Percentiles rank a stretch among this genome's conserved stretches.
Conservation (phyloP, 2,797 vertebrate genomes). For the Delichon dasypus region DNA sequence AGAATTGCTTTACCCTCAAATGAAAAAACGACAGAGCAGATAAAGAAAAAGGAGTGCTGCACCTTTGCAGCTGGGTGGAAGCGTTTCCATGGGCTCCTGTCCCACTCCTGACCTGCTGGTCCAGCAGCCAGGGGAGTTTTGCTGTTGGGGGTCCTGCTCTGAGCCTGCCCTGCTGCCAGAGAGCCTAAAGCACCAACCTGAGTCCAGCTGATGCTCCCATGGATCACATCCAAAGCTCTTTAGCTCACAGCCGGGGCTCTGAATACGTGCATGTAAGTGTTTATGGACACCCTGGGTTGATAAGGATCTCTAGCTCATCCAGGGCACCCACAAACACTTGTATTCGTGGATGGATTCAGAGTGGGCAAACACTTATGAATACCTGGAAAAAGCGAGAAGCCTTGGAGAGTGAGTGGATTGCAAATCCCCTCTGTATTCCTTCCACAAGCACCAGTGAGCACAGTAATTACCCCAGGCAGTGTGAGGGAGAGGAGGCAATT, state of each 20-base stretch:
- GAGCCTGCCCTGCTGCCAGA: neutral
- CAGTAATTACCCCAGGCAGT: rapidly evolving
- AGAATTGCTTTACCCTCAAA: neutral
- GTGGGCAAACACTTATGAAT: neutral
- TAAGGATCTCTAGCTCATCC: neutral
- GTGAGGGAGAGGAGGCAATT: neutral
- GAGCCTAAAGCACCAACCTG: neutral
- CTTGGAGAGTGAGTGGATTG: neutral
- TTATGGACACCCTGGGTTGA: neutral
- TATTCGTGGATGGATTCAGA: neutral
- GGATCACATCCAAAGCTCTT: slow-evolving; percentile 30
- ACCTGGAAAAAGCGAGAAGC: neutral
- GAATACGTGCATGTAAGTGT: neutral
- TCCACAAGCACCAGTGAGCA: neutral
- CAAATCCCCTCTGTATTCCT: neutral
- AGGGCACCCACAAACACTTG: neutral
- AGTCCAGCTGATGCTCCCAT: neutral
- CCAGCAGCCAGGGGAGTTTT: neutral
- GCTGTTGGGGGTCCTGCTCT: neutral
- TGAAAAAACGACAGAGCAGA: neutral
- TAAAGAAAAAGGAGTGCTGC: neutral
- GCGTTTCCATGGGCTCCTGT: neutral
- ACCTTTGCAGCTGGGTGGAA: neutral
- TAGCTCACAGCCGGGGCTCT: neutral
- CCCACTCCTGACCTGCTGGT: neutral